phyloP scores from a whole-genome alignment of 2,888 invertebrate species.

The Cabera pusaria region DNA sequence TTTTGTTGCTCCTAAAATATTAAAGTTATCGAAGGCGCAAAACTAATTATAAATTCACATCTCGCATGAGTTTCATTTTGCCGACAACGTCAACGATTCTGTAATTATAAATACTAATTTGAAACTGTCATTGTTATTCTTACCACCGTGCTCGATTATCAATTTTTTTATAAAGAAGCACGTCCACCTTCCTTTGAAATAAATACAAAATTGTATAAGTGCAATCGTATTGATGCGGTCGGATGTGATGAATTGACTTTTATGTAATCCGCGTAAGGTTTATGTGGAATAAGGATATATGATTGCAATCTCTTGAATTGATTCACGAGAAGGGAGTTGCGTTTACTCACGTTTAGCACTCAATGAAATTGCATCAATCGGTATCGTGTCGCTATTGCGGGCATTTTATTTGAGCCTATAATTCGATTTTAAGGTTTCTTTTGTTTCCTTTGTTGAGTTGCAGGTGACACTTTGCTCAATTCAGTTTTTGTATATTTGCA shows the following conservation, averaged over 20 bases:
- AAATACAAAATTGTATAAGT: slow-evolving; percentile 45
- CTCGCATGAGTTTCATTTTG: slow-evolving; percentile 62
- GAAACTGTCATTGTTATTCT: slow-evolving; percentile 75
- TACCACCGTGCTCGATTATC: slow-evolving; percentile 60
- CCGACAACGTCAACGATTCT: slow-evolving; percentile 71
- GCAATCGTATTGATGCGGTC: slow-evolving; percentile 29
- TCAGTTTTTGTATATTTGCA: slow-evolving; percentile 35
- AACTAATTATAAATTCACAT: slow-evolving; percentile 63
- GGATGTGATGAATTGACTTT: slow-evolving; percentile 45
- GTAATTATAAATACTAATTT: slow-evolving; percentile 77
- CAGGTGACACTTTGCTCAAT: slow-evolving; percentile 57
- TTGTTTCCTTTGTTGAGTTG: slow-evolving; percentile 50
- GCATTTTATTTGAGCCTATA: slow-evolving; percentile 70
- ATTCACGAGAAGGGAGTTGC: slow-evolving; percentile 58
- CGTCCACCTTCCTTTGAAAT: slow-evolving; percentile 59
- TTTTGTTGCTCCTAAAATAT: slow-evolving; percentile 27
- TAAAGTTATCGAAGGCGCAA: slow-evolving; percentile 33
- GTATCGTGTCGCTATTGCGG: slow-evolving; percentile 71
- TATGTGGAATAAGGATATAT: slow-evolving; percentile 35
- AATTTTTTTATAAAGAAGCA: slow-evolving; percentile 60
- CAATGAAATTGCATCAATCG: slow-evolving; percentile 79
- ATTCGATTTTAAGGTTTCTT: slow-evolving; percentile 61
- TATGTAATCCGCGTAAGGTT: slow-evolving; percentile 48
- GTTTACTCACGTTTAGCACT: slow-evolving; percentile 77
- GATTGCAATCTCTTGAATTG: slow-evolving; percentile 48